Conservation (phyloP, 2,113 vertebrate species). For the Mungos mungo region DNA sequence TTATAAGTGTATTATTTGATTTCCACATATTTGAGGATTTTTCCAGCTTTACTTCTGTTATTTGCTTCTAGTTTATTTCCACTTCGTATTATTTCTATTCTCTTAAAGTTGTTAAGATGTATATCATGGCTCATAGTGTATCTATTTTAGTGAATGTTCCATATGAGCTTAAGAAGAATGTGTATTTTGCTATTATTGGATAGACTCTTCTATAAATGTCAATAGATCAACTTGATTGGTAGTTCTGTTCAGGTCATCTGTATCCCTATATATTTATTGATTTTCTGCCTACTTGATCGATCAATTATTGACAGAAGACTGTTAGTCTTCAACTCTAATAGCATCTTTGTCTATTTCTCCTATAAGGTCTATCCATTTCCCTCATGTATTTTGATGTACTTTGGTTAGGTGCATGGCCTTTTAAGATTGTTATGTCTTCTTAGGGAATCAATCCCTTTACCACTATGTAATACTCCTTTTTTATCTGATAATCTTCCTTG, state of each 20-base stretch:
- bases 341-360: neutral
- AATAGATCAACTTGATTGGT: neutral
- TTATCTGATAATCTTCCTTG: neutral
- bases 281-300: neutral
- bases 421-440: neutral
- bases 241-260: neutral
- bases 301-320: neutral
- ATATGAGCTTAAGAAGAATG: neutral
- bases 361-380: neutral
- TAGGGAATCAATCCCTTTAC: neutral
- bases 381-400: neutral
- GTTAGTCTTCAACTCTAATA: neutral
- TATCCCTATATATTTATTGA: neutral
- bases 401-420: neutral
- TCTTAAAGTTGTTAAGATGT: neutral
- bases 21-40: neutral
- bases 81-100: neutral
- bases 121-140: neutral
- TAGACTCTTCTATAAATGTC: neutral
- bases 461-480: neutral
- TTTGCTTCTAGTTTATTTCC: neutral
- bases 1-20: neutral
- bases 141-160: neutral
- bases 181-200: neutral
- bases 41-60: neutral